These are phyloP conservation scores for Pectinophora gossypiella DNA, from an alignment of 1,140 invertebrate genomes.

Conservation along the genomic window DNA sequence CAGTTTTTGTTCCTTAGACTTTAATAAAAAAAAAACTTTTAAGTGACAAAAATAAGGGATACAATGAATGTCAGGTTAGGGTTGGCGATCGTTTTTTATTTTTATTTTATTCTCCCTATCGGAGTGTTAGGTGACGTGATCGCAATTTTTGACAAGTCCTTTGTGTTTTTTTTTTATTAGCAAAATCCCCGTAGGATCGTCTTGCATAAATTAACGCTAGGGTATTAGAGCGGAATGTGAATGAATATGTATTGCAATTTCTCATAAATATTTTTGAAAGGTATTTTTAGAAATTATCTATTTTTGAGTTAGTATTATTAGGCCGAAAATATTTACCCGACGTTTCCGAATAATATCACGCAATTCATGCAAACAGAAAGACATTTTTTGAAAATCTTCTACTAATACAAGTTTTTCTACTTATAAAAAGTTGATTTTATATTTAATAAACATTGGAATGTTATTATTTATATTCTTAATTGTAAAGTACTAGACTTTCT, in stretches of 20 bases:
- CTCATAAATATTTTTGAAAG: conserved; percentile 1
- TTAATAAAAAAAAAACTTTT: conserved; percentile 59
- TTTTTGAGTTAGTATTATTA: too few species aligned
- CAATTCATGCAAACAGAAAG: too few species aligned
- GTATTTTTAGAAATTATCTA: too few species aligned
- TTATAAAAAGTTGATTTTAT: too few species aligned
- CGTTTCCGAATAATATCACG: too few species aligned
- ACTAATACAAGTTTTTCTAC: too few species aligned
- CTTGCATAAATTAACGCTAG: conserved; percentile 70
- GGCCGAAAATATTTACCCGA: too few species aligned
- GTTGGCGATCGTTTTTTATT: conserved; percentile 39
- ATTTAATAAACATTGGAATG: too few species aligned
- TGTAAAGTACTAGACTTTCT: too few species aligned
- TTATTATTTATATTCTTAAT: too few species aligned
- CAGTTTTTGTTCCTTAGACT: conserved; percentile 59
- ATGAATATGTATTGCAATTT: conserved; percentile 24
- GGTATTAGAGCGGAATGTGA: conserved; percentile 49
- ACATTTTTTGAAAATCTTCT: too few species aligned
- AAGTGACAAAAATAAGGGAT: conserved; percentile 67
- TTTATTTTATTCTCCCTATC: conserved; percentile 30
- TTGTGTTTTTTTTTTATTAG: conserved; percentile 50
- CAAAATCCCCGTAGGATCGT: conserved; percentile 45
- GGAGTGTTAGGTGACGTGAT: conserved; percentile 66
- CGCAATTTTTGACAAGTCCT: conserved; percentile 65
- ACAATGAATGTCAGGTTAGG: conserved; percentile 69